These are phyloP conservation scores for Anas capensis DNA, from an alignment of 2,797 vertebrate species.

Conservation along the genomic window DNA sequence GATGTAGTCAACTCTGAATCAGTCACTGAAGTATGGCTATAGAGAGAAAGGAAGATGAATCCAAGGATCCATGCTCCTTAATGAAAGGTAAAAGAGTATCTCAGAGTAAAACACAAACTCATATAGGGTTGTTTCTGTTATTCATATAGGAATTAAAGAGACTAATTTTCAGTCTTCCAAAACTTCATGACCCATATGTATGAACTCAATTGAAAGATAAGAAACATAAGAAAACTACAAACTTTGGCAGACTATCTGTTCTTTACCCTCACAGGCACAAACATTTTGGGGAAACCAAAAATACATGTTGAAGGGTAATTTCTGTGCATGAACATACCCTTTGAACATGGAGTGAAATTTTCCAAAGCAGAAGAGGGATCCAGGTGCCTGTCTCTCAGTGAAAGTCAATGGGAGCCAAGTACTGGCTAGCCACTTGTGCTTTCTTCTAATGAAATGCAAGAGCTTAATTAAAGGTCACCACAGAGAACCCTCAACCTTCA, in stretches of 20 bases:
- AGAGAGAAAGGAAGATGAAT: background rate
- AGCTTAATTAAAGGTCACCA: background rate
- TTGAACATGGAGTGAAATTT: background rate
- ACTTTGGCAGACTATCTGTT: background rate
- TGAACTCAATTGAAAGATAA: background rate
- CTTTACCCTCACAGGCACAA: background rate
- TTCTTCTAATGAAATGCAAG: background rate
- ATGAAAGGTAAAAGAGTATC: background rate
- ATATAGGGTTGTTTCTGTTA: fast-evolving
- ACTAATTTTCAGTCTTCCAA: background rate
- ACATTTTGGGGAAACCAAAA: background rate
- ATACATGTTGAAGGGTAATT: background rate
- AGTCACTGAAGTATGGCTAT: background rate
- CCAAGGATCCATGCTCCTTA: background rate
- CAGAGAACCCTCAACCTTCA: background rate
- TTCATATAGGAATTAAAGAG: background rate
- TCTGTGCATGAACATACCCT: background rate
- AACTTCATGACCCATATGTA: background rate
- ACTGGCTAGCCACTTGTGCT: background rate
- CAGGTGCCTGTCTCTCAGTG: background rate
- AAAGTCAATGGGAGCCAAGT: background rate
- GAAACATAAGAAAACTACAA: background rate
- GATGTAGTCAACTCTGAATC: background rate
- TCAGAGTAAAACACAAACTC: background rate
- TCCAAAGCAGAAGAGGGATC: background rate